These are phyloP conservation scores for Tragelaphus buxtoni DNA, from an alignment of 2,113 vertebrate genomes.

Conservation along the genomic window DNA sequence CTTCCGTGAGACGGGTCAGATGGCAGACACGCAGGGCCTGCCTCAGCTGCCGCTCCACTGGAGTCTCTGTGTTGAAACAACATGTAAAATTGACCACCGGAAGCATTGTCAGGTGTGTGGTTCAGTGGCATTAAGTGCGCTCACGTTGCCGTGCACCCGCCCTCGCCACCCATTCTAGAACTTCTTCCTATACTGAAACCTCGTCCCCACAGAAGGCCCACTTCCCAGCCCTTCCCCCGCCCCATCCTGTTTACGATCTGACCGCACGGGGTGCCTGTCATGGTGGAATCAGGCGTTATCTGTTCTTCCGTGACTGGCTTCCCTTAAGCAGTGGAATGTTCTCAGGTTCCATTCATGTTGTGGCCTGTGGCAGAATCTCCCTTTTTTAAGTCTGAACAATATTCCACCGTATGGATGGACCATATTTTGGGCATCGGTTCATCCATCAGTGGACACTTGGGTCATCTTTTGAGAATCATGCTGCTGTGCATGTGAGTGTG, in stretches of 20 bases:
- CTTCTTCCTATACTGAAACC: accelerated
- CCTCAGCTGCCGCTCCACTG: accelerated
- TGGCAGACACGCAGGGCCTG: background rate
- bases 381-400: accelerated
- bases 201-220: background rate
- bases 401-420: accelerated
- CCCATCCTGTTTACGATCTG: accelerated
- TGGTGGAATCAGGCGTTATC: accelerated
- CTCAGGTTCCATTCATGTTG: accelerated
- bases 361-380: accelerated
- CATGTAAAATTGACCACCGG: accelerated
- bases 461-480: accelerated
- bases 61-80: no score
- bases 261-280: accelerated
- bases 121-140: accelerated
- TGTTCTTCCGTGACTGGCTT: background rate
- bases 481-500: accelerated
- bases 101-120: accelerated
- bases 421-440: accelerated
- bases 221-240: background rate
- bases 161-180: accelerated
- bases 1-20: accelerated
- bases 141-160: accelerated
- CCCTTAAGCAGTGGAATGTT: accelerated
- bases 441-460: accelerated